Evolutionary conservation across 2,888 invertebrate species (phyloP).

Genomic region (Xestoiulus laeticollis): DNA sequence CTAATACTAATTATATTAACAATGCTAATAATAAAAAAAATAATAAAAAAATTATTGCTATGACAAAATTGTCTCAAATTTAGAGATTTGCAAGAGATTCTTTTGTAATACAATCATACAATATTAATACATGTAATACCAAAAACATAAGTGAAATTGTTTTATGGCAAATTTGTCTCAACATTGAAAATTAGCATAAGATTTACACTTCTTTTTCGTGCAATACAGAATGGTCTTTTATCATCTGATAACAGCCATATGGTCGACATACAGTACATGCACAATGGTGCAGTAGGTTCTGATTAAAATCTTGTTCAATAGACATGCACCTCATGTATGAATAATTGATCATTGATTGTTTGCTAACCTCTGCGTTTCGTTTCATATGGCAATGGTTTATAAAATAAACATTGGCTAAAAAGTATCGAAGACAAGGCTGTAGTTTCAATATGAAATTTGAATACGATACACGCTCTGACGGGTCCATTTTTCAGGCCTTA

Average conservation of each 20-base stretch:
- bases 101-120: too few species aligned
- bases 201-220: too few species aligned
- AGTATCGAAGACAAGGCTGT: neutral
- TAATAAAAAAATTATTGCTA: too few species aligned
- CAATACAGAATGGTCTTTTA: neutral
- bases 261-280: neutral
- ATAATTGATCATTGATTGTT: neutral
- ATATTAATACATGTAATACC: too few species aligned
- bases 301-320: conserved; percentile 1
- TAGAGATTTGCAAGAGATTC: too few species aligned
- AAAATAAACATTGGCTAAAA: conserved; percentile 7
- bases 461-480: neutral
- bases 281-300: neutral
- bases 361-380: neutral
- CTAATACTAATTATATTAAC: too few species aligned
- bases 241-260: neutral
- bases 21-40: too few species aligned
- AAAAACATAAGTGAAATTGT: too few species aligned
- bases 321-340: neutral
- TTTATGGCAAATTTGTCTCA: too few species aligned
- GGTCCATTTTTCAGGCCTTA: conserved; percentile 4
- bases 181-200: too few species aligned
- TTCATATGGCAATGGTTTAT: conserved; percentile 3
- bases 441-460: neutral
- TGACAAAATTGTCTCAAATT: too few species aligned